phyloP scores from a whole-genome alignment of 2,113 vertebrate genomes.

The Triplophysa tibetana region DNA sequence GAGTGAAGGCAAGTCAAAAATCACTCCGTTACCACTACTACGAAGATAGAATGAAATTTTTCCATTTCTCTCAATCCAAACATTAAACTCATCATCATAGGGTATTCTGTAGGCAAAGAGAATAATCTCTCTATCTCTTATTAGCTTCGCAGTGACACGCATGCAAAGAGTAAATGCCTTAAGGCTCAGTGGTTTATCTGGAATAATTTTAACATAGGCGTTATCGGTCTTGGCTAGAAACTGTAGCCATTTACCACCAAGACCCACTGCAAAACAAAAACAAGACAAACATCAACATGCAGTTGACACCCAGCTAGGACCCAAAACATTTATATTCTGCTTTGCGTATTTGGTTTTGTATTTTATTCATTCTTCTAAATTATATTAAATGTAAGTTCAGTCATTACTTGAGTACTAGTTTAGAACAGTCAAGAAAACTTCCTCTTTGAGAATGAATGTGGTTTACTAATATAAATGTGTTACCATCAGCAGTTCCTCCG shows the following conservation, averaged over 20 bases:
- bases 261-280: slow-evolving; percentile 56
- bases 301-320: too few species aligned
- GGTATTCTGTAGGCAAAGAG: slow-evolving; percentile 76
- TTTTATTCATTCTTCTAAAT: too few species aligned
- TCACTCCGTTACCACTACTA: slow-evolving; percentile 49
- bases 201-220: slow-evolving; percentile 71
- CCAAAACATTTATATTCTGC: too few species aligned
- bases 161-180: slow-evolving; percentile 76
- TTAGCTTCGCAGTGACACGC: slow-evolving; percentile 68
- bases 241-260: slow-evolving; percentile 66
- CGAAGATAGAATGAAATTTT: slow-evolving; percentile 67
- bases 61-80: slow-evolving; percentile 71
- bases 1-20: slow-evolving; percentile 67
- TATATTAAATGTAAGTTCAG: too few species aligned
- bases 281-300: background rate
- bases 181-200: slow-evolving; percentile 68
- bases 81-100: slow-evolving; percentile 71
- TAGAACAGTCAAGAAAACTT: too few species aligned
- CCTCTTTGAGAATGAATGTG: too few species aligned
- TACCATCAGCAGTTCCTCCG: too few species aligned
- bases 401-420: too few species aligned
- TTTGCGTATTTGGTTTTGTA: too few species aligned
- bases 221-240: slow-evolving; percentile 73
- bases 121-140: slow-evolving; percentile 65
- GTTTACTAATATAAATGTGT: too few species aligned